Evolutionary conservation across 1,140 invertebrate genomes (phyloP), one percentile per base, ranked within the genome.

Genomic region (Pachyrhynchus sulphureomaculatus): DNA sequence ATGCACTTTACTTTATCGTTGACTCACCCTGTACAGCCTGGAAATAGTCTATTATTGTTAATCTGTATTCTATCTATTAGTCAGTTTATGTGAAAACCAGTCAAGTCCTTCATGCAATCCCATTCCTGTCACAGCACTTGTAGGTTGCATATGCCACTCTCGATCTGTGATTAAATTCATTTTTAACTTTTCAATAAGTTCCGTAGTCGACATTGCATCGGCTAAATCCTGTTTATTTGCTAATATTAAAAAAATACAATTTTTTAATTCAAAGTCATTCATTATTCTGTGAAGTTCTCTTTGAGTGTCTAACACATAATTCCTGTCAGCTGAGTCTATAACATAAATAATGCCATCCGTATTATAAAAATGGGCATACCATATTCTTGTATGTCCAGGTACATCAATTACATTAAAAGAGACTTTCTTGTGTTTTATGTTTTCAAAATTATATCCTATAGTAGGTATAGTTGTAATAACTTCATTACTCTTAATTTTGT

Each of bases 141-240:
- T n/a, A n/a, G n/a, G n/a, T n/a, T n/a, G n/a, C n/a, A n/a, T n/a
- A n/a, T n/a, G n/a, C n/a, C n/a, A n/a, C n/a, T n/a, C n/a, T n/a
- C n/a, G n/a, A n/a, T n/a, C n/a, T n/a, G n/a, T n/a, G n/a, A n/a
- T n/a, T n/a, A n/a, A n/a, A n/a, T n/a, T n/a, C n/a, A n/a, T n/a
- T n/a, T n/a, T n/a, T n/a, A 32, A 32, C 29, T 96, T 96, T 75
- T 98, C 95, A 34, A 94, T 98, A 44, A 99, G 84, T 79, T 99
- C 96, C 2, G 94, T 91, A 32, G 93, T 93, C 64, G 88, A 92
- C 95, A 98, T 97, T 12, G 96, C 95, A 81, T 98, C 97, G 2
- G 96, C 96, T 69, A 98, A 83, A 79, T 99, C 96, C 82, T 99
- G 96, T 83, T 99, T 99, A 79, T 99, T 99, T 18, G 97, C 97